Percentiles rank a stretch among this genome's conserved stretches.
Conservation (phyloP, 2,797 vertebrate genomes). For the Euphonia xanthogaster region DNA sequence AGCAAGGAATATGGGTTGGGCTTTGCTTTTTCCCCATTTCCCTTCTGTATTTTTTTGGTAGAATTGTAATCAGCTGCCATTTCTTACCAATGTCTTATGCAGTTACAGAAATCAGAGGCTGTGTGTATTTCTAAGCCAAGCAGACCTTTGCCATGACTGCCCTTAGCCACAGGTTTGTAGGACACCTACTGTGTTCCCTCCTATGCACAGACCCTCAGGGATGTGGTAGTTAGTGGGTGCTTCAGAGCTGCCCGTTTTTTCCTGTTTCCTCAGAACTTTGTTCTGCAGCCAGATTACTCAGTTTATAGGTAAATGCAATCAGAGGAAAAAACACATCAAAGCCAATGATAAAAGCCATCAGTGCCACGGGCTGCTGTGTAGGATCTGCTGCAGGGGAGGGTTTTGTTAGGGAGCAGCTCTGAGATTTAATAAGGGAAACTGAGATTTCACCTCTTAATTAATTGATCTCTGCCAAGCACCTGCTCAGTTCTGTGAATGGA, state of each 20-base stretch:
- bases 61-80: background rate
- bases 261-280: background rate
- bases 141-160: background rate
- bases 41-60: background rate
- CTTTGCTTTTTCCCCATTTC: background rate
- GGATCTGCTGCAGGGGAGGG: background rate
- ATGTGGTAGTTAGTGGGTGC: background rate
- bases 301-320: background rate
- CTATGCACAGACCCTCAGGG: background rate
- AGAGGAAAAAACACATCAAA: background rate
- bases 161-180: background rate
- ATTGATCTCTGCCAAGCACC: background rate
- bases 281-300: background rate
- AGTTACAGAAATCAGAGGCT: background rate
- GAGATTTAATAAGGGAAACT: background rate
- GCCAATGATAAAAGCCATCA: background rate
- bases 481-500: background rate
- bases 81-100: background rate
- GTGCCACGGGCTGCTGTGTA: background rate
- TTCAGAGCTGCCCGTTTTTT: background rate
- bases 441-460: conserved; percentile 26
- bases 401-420: background rate
- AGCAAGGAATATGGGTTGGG: background rate
- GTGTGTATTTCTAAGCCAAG: background rate
- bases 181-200: background rate